These are phyloP conservation scores for Nymphalis polychloros DNA, from an alignment of 2,888 invertebrate genomes.

Conservation along the genomic window DNA sequence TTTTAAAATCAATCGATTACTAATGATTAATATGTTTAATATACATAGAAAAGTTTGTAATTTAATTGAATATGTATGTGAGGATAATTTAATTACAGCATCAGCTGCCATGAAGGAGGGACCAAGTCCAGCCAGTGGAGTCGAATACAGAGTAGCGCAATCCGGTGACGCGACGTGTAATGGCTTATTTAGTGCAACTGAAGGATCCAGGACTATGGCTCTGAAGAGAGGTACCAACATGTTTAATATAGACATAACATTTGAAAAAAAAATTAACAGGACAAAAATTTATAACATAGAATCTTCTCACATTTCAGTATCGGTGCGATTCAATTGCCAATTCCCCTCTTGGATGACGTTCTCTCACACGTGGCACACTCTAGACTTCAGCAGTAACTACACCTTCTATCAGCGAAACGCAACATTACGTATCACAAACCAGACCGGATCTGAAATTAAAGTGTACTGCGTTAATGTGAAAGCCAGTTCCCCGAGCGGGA, in stretches of 20 bases:
- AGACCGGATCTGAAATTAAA: conserved; percentile 83
- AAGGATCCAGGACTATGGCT: conserved; percentile 92
- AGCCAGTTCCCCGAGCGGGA: conserved; percentile 77
- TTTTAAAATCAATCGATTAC: too few relatives aligned
- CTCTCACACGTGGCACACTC: conserved; percentile 92
- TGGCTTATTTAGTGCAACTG: conserved; percentile 94
- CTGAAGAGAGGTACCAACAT: conserved; percentile 89
- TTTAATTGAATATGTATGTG: too few relatives aligned
- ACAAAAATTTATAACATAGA: too few relatives aligned
- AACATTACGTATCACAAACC: conserved; percentile 86
- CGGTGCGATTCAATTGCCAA: conserved; percentile 88
- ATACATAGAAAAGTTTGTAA: too few relatives aligned
- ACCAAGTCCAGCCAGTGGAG: conserved; percentile 69
- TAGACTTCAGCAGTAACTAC: conserved; percentile 92
- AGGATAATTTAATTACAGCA: neutral
- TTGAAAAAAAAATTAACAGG: too few relatives aligned
- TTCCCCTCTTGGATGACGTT: conserved; percentile 94
- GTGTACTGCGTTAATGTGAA: conserved; percentile 85
- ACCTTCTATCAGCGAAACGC: conserved; percentile 91
- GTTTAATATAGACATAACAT: too few relatives aligned
- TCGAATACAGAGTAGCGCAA: conserved; percentile 92
- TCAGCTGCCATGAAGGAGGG: conserved; percentile 60
- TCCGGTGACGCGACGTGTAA: conserved; percentile 97
- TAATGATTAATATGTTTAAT: too few relatives aligned
- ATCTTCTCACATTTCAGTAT: conserved; percentile 76